Conservation (phyloP, 1,140 invertebrate species). For the Drosophila kepulauana region DNA sequence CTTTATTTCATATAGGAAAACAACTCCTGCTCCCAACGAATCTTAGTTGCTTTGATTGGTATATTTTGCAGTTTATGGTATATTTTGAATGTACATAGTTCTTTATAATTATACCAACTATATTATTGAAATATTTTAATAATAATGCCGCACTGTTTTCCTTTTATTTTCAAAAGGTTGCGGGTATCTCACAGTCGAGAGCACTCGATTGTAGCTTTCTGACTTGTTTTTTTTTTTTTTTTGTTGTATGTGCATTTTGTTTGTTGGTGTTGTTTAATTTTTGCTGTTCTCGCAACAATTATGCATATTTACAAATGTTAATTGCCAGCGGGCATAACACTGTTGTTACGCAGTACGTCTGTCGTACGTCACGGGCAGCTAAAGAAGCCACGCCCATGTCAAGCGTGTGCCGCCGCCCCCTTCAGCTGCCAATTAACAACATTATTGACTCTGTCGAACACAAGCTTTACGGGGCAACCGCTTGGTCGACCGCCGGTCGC, state of each 20-base stretch:
- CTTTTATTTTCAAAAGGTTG: too few species aligned
- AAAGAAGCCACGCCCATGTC: conserved; percentile 51
- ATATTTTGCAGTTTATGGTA: too few species aligned
- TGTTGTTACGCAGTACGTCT: conserved; percentile 54
- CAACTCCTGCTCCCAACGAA: too few species aligned
- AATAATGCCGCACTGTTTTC: too few species aligned
- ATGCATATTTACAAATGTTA: conserved; percentile 84
- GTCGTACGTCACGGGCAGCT: conserved; percentile 14
- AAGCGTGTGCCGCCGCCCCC: conserved; percentile 15
- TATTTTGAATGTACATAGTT: too few species aligned
- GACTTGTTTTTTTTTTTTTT: background rate
- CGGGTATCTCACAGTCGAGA: too few species aligned
- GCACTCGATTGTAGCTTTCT: background rate
- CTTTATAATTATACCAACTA: too few species aligned
- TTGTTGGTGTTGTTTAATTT: conserved; percentile 4
- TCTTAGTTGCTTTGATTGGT: too few species aligned
- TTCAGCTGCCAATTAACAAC: conserved; percentile 71
- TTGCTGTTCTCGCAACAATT: conserved; percentile 68
- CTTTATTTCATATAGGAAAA: too few species aligned
- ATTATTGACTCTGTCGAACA: conserved; percentile 71
- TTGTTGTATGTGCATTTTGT: background rate
- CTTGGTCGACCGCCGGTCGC: conserved; percentile 4
- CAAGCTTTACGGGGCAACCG: conserved; percentile 9
- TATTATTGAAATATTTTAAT: too few species aligned
- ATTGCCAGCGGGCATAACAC: conserved; percentile 71